Base-by-base conservation (phyloP, 2,113 vertebrate genomes). In the Thamnaconus septentrionalis region DNA sequence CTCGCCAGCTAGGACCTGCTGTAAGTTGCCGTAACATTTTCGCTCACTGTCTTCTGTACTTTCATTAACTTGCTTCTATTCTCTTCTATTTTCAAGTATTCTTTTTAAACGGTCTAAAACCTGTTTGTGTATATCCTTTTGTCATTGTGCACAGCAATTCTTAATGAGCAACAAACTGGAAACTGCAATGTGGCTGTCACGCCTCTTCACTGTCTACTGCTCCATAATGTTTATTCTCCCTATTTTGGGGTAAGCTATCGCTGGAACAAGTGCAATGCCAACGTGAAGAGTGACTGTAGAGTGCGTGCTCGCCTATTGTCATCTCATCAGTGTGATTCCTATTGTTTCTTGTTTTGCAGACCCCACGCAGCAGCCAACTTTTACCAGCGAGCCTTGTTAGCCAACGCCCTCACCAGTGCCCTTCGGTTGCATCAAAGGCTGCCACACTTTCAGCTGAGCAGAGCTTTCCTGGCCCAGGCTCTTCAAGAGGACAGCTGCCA, bases 101-200 rank as follows among this genome's bases (percentile, higher is more conserved):
- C 1, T 31, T 31, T 31, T 31, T 31, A 31, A 31, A 31, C 2
- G 18, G 1, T 31, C 18, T 48, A 8, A 9, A 10, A 9, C 3
- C 6, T 48, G 3, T 48, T 10, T 0, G n/a, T 51, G 49, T 51
- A 31, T 54, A 8, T 53, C 3, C 39, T 55, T 11, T 5, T 66
- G 76, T 81, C 85, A 47, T 77, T 56, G 59, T 56, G 82, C 88
- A 9, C 85, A 99, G 97, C 97, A 96, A 94, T 99, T 96, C 90
- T 84, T 98, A 89, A 90, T 97, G 93, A 90, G 90, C 67, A 98
- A 97, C 85, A 98, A 99, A 76, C 78, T 99, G 88, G 97, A 99
- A 85, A 96, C 96, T 0, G 96, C 96, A 5, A 99, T 99, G 97
- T 99, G 97, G 97, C 93, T 99, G 70, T 98, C 96, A 54, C 94